Evolutionary conservation across 1,140 invertebrate genomes (phyloP).

Genomic region (Dinoponera quadriceps): DNA sequence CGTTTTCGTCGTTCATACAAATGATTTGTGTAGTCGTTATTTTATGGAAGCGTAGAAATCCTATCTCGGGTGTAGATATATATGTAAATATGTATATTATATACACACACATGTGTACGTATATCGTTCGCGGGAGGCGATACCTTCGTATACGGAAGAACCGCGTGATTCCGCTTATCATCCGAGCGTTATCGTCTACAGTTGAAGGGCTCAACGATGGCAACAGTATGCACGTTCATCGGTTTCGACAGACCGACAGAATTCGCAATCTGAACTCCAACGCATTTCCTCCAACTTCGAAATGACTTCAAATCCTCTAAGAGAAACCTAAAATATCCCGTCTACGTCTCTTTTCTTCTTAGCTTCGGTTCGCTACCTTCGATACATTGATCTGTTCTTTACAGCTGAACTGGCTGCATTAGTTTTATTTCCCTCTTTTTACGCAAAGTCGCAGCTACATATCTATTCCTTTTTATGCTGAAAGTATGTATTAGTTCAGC

Average conservation of each 20-base stretch:
- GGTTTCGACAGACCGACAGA: not conserved
- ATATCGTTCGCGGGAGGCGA: constrained; percentile 9
- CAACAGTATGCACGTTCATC: not conserved
- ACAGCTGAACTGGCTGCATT: too few relatives aligned
- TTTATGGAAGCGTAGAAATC: constrained; percentile 42
- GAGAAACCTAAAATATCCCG: too few relatives aligned
- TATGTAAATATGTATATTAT: constrained; percentile 25
- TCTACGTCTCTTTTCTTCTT: too few relatives aligned
- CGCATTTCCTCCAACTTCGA: not conserved
- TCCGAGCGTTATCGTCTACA: not conserved
- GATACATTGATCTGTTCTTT: too few relatives aligned
- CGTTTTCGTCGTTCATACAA: constrained; percentile 12
- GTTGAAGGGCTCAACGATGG: not conserved
- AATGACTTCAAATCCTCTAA: too few relatives aligned
- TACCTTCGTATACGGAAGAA: not conserved
- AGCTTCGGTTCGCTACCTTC: too few relatives aligned
- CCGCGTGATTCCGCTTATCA: constrained; percentile 8
- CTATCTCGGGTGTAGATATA: constrained; percentile 37
- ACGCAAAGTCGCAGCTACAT: too few relatives aligned
- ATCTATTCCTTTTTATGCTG: too few relatives aligned
- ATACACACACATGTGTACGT: constrained; percentile 14
- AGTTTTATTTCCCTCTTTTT: too few relatives aligned
- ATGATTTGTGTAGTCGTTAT: not conserved
- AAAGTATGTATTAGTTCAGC: too few relatives aligned
- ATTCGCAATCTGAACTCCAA: constrained; percentile 24